A percentile compares a stretch with the other conserved stretches of the same genome.
phyloP scores from a whole-genome alignment of 1,140 invertebrate genomes.

The Tyrophagus putrescentiae region DNA sequence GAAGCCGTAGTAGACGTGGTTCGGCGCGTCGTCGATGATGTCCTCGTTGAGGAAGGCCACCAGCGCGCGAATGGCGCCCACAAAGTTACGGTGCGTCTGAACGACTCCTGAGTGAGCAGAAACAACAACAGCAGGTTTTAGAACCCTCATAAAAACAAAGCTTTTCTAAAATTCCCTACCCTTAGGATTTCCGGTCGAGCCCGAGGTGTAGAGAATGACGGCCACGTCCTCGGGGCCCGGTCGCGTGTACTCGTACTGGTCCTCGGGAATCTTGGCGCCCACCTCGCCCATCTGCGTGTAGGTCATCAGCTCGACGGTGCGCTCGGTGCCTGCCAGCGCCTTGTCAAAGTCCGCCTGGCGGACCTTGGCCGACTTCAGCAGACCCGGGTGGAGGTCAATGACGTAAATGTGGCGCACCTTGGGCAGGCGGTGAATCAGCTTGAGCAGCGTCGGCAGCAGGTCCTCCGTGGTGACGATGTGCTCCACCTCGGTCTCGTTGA shows the following conservation, averaged over 20 bases:
- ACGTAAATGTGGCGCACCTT: slow-evolving; percentile 19
- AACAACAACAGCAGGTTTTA: too few species aligned
- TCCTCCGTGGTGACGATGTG: slow-evolving; percentile 34
- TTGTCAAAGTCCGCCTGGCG: background rate
- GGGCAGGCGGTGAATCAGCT: background rate
- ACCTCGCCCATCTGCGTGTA: slow-evolving; percentile 43
- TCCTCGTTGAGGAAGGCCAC: background rate
- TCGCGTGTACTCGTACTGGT: slow-evolving; percentile 30
- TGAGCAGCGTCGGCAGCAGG: slow-evolving; percentile 26
- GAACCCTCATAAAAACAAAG: too few species aligned
- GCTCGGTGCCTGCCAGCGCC: slow-evolving; percentile 29
- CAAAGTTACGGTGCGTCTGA: slow-evolving; percentile 26
- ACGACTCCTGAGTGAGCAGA: slow-evolving; percentile 25
- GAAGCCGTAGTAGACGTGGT: slow-evolving; percentile 28
- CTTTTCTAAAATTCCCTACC: too few species aligned
- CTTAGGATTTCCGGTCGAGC: too few species aligned
- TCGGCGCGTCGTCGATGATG: background rate
- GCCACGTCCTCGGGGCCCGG: slow-evolving; percentile 47
- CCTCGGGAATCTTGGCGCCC: slow-evolving; percentile 35
- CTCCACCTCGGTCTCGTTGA: slow-evolving; percentile 86
- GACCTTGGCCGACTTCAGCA: background rate
- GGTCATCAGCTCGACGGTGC: slow-evolving; percentile 47
- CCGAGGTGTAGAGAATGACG: slow-evolving; percentile 92
- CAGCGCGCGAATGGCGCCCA: slow-evolving; percentile 6
- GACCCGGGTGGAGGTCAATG: slow-evolving; percentile 12